Evolutionary conservation across 2,888 invertebrate species (phyloP).

Genomic region (Amorpha juglandis): DNA sequence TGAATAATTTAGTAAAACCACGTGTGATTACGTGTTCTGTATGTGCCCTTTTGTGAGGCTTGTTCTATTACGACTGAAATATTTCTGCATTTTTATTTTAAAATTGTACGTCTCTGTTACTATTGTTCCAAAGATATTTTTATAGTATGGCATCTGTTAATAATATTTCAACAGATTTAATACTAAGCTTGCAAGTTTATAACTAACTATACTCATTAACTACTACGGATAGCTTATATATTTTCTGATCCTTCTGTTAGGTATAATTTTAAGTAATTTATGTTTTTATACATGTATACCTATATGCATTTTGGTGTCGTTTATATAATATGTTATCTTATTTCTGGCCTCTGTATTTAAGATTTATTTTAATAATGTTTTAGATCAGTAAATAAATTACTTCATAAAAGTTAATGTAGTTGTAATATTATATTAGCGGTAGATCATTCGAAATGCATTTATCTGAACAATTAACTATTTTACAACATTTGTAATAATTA

Average conservation of each 20-base stretch:
- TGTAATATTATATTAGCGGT: background rate
- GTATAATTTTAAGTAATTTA: conserved; percentile 49
- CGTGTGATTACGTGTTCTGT: background rate
- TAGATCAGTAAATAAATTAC: conserved; percentile 11
- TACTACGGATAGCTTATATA: conserved; percentile 31
- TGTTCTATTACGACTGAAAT: background rate
- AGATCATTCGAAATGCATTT: background rate
- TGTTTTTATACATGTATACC: conserved; percentile 33
- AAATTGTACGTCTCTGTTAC: conserved; percentile 3
- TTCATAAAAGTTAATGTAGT: background rate
- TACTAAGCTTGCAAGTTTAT: conserved; percentile 7
- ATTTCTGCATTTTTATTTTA: background rate
- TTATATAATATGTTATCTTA: conserved; percentile 10
- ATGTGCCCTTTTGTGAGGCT: background rate
- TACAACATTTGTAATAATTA: conserved; percentile 7
- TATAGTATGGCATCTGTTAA: conserved; percentile 28
- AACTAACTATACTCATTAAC: conserved; percentile 30
- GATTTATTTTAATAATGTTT: conserved; percentile 15
- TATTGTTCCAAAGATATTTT: conserved; percentile 52
- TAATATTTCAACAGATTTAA: conserved; percentile 31
- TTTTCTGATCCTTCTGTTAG: conserved; percentile 37
- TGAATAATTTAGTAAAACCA: background rate
- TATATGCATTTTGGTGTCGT: conserved; percentile 30
- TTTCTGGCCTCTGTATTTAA: conserved; percentile 36
- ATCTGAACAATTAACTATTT: background rate